Conservation (phyloP, 1,140 invertebrate genomes). For the Bombus sibiricus region DNA sequence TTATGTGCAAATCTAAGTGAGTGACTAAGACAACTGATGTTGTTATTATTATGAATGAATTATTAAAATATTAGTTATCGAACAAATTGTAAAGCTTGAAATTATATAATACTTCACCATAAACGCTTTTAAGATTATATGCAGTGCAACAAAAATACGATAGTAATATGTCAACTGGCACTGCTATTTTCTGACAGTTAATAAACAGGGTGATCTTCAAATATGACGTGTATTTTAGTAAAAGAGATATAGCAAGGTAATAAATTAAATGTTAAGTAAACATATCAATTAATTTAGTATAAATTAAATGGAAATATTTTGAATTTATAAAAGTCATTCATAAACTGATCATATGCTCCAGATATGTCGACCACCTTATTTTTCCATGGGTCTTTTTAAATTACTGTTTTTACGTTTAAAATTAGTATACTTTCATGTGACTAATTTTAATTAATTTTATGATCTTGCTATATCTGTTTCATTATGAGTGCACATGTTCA, state of each 20-base stretch:
- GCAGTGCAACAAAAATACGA: neutral
- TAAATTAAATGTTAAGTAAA: neutral
- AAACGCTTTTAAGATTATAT: conserved; percentile 13
- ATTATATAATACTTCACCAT: conserved; percentile 11
- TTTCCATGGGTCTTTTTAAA: neutral
- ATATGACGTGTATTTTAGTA: neutral
- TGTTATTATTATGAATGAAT: neutral
- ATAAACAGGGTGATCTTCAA: conserved; percentile 26
- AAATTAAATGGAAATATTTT: neutral
- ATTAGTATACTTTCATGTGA: neutral
- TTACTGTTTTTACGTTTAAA: neutral
- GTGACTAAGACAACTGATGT: neutral
- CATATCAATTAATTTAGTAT: neutral
- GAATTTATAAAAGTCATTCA: no score
- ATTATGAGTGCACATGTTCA: neutral
- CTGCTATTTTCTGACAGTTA: neutral
- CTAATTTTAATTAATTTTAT: neutral
- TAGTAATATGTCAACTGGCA: conserved; percentile 13
- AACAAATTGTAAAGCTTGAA: conserved; percentile 17
- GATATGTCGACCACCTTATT: no score
- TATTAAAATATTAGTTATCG: conserved; percentile 9
- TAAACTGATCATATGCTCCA: no score
- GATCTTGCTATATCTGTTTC: neutral
- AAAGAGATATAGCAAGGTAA: neutral
- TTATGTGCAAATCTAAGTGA: neutral